These are phyloP conservation scores for Sepiola atlantica DNA, from an alignment of 2,888 invertebrate species.

Conservation along the genomic window DNA sequence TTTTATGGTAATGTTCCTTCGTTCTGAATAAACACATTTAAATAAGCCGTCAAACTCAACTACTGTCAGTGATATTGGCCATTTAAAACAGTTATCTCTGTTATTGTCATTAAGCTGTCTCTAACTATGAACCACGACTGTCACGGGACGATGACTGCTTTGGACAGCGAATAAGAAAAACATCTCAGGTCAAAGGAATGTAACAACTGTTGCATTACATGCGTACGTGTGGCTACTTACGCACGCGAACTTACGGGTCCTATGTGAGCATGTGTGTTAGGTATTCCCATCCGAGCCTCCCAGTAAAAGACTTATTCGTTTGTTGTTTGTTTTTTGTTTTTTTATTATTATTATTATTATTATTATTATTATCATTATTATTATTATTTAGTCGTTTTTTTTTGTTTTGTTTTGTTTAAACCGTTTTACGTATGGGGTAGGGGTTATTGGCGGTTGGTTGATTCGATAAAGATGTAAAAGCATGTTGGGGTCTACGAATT, in stretches of 20 bases:
- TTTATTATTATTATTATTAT: too few species aligned
- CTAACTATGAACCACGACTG: neutral
- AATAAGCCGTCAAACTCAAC: neutral
- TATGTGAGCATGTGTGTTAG: neutral
- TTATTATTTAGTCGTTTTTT: too few species aligned
- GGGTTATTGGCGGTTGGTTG: neutral
- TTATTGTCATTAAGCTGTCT: neutral
- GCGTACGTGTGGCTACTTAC: neutral
- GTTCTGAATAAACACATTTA: neutral
- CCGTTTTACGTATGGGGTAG: neutral
- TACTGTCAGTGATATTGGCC: neutral
- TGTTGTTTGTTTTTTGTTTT: neutral
- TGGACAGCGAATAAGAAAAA: neutral
- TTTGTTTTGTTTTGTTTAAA: too few species aligned
- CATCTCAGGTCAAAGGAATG: neutral
- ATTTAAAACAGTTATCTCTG: neutral
- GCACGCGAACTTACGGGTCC: neutral
- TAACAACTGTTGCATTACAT: neutral
- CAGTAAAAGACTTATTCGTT: neutral
- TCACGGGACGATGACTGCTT: neutral
- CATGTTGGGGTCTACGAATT: neutral
- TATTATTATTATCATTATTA: too few species aligned
- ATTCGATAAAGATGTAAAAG: neutral
- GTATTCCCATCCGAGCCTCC: neutral
- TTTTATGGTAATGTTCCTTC: too few species aligned